Conservation (phyloP, 2,888 invertebrate species). For the Andrena camellia region DNA sequence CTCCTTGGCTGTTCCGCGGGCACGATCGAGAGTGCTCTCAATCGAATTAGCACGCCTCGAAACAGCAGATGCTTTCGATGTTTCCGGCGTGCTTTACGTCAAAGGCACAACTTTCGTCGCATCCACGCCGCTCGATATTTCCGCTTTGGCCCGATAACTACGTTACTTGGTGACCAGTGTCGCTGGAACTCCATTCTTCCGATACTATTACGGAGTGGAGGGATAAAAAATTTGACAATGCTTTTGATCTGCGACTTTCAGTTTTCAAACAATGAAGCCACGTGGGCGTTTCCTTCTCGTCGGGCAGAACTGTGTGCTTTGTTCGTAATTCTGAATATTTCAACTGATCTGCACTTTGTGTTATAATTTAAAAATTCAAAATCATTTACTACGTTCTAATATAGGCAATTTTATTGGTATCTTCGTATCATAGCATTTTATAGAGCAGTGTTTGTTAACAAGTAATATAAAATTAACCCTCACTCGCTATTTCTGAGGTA, state of each 20-base stretch:
- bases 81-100: conserved; percentile 61
- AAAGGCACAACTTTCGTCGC: conserved; percentile 60
- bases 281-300: not conserved
- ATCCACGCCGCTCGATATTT: conserved; percentile 20
- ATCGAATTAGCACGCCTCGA: conserved; percentile 45
- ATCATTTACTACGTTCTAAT: too few relatives aligned
- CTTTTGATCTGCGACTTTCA: not conserved
- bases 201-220: not conserved
- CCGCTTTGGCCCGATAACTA: not conserved
- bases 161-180: not conserved
- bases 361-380: too few relatives aligned
- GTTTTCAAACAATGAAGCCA: not conserved
- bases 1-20: conserved; percentile 64
- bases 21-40: conserved; percentile 52
- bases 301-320: too few relatives aligned
- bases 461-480: too few relatives aligned
- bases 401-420: too few relatives aligned
- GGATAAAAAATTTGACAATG: not conserved
- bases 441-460: too few relatives aligned
- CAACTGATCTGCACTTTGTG: too few relatives aligned
- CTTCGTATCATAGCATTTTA: too few relatives aligned
- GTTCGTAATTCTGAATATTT: too few relatives aligned
- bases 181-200: not conserved
- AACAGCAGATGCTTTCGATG: conserved; percentile 51
- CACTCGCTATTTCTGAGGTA: too few relatives aligned